Percentiles rank a stretch among this genome's conserved stretches.
phyloP scores from a whole-genome alignment of 92 coral and sea anemone species.

The Virgularia gustaviana region DNA sequence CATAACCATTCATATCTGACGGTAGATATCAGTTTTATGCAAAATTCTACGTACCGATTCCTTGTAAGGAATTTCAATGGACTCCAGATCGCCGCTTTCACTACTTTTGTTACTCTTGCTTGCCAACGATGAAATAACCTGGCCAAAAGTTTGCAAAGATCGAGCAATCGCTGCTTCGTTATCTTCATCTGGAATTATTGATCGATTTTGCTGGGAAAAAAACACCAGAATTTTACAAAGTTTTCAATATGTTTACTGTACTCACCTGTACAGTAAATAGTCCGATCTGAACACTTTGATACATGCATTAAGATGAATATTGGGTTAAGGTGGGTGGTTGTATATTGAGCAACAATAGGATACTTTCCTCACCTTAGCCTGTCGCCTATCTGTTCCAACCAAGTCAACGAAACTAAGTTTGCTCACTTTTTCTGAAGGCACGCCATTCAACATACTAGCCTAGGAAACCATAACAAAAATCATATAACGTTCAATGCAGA shows the following conservation, averaged over 20 bases:
- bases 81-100: conserved; percentile 21
- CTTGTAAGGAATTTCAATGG: conserved; percentile 63
- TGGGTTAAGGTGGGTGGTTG: too few species aligned
- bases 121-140: conserved; percentile 87
- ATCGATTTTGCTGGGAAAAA: conserved; percentile 12
- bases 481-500: too few species aligned
- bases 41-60: conserved; percentile 83
- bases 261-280: neutral
- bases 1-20: too few species aligned
- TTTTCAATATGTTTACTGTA: neutral
- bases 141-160: conserved; percentile 75
- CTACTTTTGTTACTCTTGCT: conserved; percentile 63
- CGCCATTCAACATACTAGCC: conserved; percentile 81
- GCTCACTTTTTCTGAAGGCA: conserved; percentile 88
- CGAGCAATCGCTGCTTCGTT: conserved; percentile 55
- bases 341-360: too few species aligned
- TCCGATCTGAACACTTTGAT: too few species aligned
- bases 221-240: neutral
- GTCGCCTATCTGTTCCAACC: conserved; percentile 84
- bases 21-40: too few species aligned
- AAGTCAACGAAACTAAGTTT: conserved; percentile 79
- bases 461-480: conserved; percentile 18
- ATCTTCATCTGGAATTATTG: conserved; percentile 38
- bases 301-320: too few species aligned
- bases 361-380: conserved; percentile 67